Evolutionary conservation across 2,113 vertebrate species (phyloP), one percentile per base, ranked within the genome.

Genomic region (Misgurnus anguillicaudatus): DNA sequence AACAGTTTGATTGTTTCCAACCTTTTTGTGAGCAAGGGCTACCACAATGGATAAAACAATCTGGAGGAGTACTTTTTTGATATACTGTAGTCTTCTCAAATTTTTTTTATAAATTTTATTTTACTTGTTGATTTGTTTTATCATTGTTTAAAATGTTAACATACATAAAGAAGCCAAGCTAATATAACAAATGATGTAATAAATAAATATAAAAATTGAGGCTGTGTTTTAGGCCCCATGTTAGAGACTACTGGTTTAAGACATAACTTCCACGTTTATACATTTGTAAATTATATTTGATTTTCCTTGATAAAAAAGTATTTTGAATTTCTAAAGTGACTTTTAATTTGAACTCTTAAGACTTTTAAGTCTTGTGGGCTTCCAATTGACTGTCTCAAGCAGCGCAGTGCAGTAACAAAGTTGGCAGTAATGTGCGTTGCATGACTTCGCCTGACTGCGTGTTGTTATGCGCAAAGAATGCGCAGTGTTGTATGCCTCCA

Each of bases 331-430:
- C 13, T n/a, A 2, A 31, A 1, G 24, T 31, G 24, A 31, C 24
- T 31, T 31, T 31, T 31, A 31, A 31, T 31, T 31, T 31, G 17
- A 55, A 55, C 39, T 57, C 8, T 1, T 4, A 41, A 14, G 65
- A 61, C 76, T 79, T 63, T 79, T 78, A 78, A 3, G 31, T 67
- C 58, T 45, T 7, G 10, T 1, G n/a, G 16, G 10, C 39, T 68
- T 78, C 64, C 39, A n/a, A n/a, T n/a, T n/a, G n/a, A n/a, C n/a
- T n/a, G n/a, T 0, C 24, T 13, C 41, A 65, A 38, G 39, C 60
- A n/a, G 47, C 8, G 16, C 21, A n/a, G 1, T 14, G 10, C 14
- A 36, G 10, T 62, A 19, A 41, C 21, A 61, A 31, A 10, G 61
- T 53, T 39, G 9, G 3, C 47, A n/a, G 1, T 11, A 39, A 51